Evolutionary conservation across 2,888 invertebrate genomes (phyloP), one percentile per base, ranked within the genome.

Genomic region (Globia sparganii): DNA sequence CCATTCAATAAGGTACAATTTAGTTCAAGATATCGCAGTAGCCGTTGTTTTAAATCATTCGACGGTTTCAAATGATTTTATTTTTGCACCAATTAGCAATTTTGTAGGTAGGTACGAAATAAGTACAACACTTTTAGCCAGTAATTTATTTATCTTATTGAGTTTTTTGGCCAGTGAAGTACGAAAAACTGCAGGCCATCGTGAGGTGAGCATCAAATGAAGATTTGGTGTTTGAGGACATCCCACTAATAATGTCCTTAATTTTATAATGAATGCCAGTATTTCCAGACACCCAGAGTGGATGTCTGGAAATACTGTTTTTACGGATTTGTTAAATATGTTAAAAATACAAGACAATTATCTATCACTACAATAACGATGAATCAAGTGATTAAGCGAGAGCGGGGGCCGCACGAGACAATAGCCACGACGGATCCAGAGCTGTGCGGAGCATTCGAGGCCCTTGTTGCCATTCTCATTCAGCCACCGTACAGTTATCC

Each of bases 401-500:
- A 69, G 21, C 64, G 76, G 79, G 77, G 80, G 77, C 77, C 74
- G 67, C 49, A 31, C 25, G 65, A 84, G 75, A 84, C 80, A 86
- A 87, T 86, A 78, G 85, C 6, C 67, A 77, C 78, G 72, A 46
- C 79, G 69, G 79, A 83, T 87, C 84, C 84, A 84, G 84, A 85
- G 66, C 75, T 76, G 78, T 43, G 77, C 28, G 71, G 73, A 86
- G 86, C 84, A 81, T 71, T 85, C 86, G 90, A 87, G 87, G 85
- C 78, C 86, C 89, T 92, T 92, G 92, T 92, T 91, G 92, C 91
- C 91, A 93, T 94, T 94, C 92, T 94, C 92, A 95, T 95, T 94
- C 94, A 94, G 89, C 89, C 90, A 91, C 91, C 93, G 92, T 93
- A 95, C 95, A 94, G 95, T 95, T 96, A 95, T 94, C 91, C 94